Conservation (phyloP, 2,797 vertebrate genomes). For the Poecilia picta region DNA sequence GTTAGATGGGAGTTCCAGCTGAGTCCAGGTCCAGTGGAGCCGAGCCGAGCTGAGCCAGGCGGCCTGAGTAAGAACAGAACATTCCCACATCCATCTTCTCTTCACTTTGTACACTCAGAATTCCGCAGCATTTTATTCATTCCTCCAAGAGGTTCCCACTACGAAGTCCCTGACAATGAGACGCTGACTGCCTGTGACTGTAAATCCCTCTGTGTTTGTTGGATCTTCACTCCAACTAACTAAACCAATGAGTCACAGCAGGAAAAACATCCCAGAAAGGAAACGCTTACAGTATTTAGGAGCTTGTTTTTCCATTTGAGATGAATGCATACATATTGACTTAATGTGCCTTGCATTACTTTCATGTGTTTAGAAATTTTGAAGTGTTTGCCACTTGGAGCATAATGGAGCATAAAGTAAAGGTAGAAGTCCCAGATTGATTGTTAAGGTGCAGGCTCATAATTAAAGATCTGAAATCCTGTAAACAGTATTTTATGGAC, state of each 20-base stretch:
- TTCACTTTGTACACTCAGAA: slow-evolving; percentile 46
- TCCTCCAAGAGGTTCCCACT: slow-evolving; percentile 61
- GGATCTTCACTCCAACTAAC: slow-evolving; percentile 23
- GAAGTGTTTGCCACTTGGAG: neutral
- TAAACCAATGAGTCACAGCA: slow-evolving; percentile 30
- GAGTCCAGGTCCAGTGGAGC: slow-evolving; percentile 53
- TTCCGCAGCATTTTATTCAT: slow-evolving; percentile 60
- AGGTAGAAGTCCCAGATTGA: neutral
- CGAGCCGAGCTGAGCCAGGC: slow-evolving; percentile 33
- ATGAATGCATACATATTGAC: neutral
- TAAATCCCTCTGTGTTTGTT: slow-evolving; percentile 56
- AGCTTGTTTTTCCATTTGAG: neutral
- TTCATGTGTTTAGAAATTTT: neutral
- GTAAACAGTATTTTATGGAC: slow-evolving; percentile 5
- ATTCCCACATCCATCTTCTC: slow-evolving; percentile 43
- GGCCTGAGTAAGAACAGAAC: slow-evolving; percentile 51
- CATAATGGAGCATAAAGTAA: neutral
- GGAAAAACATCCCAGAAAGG: slow-evolving; percentile 13
- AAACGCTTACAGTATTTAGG: neutral
- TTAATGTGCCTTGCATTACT: neutral
- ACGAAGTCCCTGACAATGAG: slow-evolving; percentile 59
- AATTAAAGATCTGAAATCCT: neutral
- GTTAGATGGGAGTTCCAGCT: slow-evolving; percentile 40
- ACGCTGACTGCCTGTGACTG: slow-evolving; percentile 59
- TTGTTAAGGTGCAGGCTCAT: neutral